A percentile compares a stretch with the other conserved stretches of the same genome.
These are phyloP conservation scores for Capitella teleta DNA, from an alignment of 1,140 invertebrate genomes.

Conservation along the genomic window DNA sequence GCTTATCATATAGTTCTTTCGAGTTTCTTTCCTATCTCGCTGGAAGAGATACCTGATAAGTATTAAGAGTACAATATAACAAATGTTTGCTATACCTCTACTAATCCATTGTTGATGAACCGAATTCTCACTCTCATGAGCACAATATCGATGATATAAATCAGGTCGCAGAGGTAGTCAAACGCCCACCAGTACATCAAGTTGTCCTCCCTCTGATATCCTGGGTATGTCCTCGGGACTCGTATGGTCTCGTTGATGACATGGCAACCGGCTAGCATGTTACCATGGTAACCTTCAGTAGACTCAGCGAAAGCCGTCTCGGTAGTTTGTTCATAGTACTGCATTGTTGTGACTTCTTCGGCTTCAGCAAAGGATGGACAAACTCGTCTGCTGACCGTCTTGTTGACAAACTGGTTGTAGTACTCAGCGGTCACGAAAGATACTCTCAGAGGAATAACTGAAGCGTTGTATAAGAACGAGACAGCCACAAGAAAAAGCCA, in stretches of 20 bases:
- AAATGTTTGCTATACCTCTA: conserved; percentile 31
- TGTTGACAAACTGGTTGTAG: neutral
- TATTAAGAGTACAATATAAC: neutral
- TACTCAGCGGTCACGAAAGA: conserved; percentile 49
- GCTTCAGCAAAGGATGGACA: too few relatives aligned
- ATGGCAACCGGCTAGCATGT: neutral
- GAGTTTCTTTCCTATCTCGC: too few relatives aligned
- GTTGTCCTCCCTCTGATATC: conserved; percentile 29
- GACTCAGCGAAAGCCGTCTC: too few relatives aligned
- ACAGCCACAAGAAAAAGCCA: conserved; percentile 73
- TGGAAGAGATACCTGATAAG: neutral
- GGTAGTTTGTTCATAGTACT: too few relatives aligned
- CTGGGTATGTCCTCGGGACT: conserved; percentile 5
- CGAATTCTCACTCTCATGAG: conserved; percentile 59
- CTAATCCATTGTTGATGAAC: conserved; percentile 40
- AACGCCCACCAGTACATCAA: conserved; percentile 55
- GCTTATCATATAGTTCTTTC: too few relatives aligned
- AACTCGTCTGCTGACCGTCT: neutral
- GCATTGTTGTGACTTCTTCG: neutral
- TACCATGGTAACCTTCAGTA: too few relatives aligned
- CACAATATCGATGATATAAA: conserved; percentile 74
- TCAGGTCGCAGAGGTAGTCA: conserved; percentile 68
- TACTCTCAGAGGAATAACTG: conserved; percentile 68
- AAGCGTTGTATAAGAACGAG: conserved; percentile 77
- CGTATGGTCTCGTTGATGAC: neutral